A percentile compares a stretch with the other conserved stretches of the same genome.
Conservation (phyloP, 1,140 invertebrate genomes). For the Aporrectodea caliginosa region DNA sequence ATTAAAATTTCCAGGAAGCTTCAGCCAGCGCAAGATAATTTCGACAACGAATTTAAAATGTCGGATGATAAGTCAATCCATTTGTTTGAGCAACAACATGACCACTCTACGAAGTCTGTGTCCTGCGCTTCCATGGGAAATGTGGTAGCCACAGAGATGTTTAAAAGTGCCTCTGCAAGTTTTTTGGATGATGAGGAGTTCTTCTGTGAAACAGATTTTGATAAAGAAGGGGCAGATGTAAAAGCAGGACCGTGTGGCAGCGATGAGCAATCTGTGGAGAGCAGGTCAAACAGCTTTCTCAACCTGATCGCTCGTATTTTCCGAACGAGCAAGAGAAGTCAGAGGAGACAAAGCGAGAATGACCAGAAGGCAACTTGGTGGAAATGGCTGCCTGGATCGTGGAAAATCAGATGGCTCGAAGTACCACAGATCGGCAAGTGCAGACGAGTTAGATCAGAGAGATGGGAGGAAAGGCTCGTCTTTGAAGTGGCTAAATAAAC, state of each 20-base stretch:
- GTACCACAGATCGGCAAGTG: neutral
- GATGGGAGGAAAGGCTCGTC: neutral
- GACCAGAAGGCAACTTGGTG: too few species aligned
- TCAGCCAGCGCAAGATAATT: neutral
- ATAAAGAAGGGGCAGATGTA: neutral
- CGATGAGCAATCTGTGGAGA: neutral
- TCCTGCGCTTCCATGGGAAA: neutral
- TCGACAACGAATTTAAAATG: neutral
- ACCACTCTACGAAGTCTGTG: neutral
- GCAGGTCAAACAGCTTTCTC: neutral
- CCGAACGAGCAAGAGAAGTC: neutral
- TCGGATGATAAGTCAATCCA: neutral
- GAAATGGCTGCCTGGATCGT: too few species aligned
- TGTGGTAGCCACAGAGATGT: too few species aligned
- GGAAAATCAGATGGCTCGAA: neutral
- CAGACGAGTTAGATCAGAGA: neutral
- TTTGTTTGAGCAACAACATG: neutral
- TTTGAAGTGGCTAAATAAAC: neutral
- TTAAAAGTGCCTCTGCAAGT: neutral
- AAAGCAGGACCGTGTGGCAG: neutral
- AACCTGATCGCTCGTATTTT: neutral
- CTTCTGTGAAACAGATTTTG: neutral
- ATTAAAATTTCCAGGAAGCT: neutral
- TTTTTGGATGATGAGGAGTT: neutral
- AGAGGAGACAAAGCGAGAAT: too few species aligned